Evolutionary conservation across 2,113 vertebrate genomes (phyloP).

Genomic region (Arvicanthis niloticus): DNA sequence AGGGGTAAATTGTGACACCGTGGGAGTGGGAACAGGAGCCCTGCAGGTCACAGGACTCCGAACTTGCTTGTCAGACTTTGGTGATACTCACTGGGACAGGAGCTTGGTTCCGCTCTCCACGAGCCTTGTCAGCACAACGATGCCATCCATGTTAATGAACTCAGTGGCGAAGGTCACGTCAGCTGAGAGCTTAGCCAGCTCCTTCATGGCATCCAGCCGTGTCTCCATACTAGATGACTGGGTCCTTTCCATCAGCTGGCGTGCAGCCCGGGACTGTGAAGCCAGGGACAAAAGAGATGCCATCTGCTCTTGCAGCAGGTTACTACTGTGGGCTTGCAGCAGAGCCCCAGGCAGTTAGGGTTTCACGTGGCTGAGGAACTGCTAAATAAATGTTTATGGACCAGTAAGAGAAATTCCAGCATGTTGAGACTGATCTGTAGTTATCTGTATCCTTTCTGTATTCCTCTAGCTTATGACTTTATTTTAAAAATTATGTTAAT

Average conservation of each 20-base stretch:
- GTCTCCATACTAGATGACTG: constrained; percentile 95
- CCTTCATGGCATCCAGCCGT: constrained; percentile 98
- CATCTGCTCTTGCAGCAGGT: constrained; percentile 60
- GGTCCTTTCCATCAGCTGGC: constrained; percentile 97
- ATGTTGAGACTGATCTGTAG: neutral
- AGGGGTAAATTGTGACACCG: neutral
- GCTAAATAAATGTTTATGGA: constrained; percentile 15
- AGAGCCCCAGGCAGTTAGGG: neutral
- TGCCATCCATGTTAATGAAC: constrained; percentile 99
- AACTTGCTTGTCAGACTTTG: fast-evolving
- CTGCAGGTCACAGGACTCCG: neutral
- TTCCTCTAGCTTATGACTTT: neutral
- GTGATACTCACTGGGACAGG: constrained; percentile 88
- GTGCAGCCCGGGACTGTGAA: constrained; percentile 94
- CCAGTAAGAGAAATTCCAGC: neutral
- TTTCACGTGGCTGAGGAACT: constrained; percentile 9
- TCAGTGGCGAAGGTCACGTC: constrained; percentile 97
- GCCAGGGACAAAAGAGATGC: constrained; percentile 46
- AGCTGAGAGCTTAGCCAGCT: constrained; percentile 97
- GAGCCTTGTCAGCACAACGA: constrained; percentile 94
- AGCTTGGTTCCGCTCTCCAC: constrained; percentile 97
- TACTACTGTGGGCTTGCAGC: neutral
- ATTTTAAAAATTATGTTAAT: neutral
- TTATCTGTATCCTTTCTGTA: neutral
- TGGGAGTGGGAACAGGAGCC: neutral